Conservation (phyloP, 2,113 vertebrate species). For the Rhineura floridana region DNA sequence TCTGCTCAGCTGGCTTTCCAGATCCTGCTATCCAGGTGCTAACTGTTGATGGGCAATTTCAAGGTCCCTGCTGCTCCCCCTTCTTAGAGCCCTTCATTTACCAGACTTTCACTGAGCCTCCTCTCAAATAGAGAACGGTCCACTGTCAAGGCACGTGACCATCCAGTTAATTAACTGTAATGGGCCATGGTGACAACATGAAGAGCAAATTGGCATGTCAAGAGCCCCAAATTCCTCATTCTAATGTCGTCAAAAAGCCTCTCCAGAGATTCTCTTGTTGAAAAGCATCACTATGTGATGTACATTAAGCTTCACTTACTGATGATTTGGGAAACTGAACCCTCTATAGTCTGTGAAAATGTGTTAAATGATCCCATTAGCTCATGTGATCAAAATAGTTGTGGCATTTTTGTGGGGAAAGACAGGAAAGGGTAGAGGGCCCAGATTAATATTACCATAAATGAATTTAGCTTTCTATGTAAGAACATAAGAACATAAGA, state of each 20-base stretch:
- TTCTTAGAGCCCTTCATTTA: no score
- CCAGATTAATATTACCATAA: conserved; percentile 59
- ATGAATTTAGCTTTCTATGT: conserved; percentile 70
- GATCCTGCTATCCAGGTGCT: no score
- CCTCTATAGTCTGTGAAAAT: conserved; percentile 56
- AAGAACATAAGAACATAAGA: no score
- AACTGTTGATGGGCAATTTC: no score
- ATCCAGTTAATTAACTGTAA: conserved; percentile 14
- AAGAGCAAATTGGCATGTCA: not conserved
- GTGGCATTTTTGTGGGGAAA: conserved; percentile 17
- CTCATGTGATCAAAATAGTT: conserved; percentile 50
- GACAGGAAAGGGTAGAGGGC: conserved; percentile 44
- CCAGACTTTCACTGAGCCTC: no score
- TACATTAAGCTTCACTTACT: conserved; percentile 59
- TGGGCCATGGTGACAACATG: not conserved
- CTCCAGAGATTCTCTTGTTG: not conserved
- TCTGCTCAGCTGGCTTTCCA: no score
- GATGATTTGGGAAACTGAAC: conserved; percentile 60
- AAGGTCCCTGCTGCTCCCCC: no score
- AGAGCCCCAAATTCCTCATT: fast-evolving
- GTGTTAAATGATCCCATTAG: conserved; percentile 65
- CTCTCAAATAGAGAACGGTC: no score
- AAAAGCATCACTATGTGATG: conserved; percentile 29
- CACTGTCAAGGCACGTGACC: no score
- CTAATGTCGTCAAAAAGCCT: not conserved